Percentiles rank a stretch among this genome's conserved stretches.
Evolutionary conservation across 1,140 invertebrate species (phyloP).

Genomic region (Tigriopus japonicus): DNA sequence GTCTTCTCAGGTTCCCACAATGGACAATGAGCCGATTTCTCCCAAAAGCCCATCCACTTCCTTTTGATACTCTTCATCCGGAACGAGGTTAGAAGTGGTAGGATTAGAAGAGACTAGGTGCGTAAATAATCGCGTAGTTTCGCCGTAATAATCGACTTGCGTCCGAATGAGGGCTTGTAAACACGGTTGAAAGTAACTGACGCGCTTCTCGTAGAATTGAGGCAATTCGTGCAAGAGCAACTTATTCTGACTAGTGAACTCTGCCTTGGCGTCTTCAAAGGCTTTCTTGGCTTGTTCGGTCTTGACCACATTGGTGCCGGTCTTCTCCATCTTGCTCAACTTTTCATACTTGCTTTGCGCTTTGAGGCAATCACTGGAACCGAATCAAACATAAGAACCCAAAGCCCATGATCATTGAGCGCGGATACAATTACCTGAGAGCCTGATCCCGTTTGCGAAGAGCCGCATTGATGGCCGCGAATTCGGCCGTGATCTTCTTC

Average conservation of each 20-base stretch:
- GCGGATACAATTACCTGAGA: not conserved
- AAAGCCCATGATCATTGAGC: no score
- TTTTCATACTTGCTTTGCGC: not conserved
- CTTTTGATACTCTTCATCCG: not conserved
- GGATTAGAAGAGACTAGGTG: constrained; percentile 20
- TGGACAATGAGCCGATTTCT: not conserved
- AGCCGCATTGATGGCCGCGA: constrained; percentile 16
- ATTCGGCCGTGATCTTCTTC: constrained; percentile 27
- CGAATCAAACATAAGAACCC: no score
- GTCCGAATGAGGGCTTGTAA: constrained; percentile 28
- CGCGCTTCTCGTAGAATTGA: constrained; percentile 25
- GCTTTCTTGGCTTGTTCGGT: constrained; percentile 25
- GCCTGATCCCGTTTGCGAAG: not conserved
- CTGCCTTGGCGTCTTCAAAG: constrained; percentile 25
- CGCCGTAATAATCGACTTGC: constrained; percentile 29
- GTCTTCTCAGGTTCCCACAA: not conserved
- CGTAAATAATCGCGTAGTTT: constrained; percentile 27
- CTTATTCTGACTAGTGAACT: constrained; percentile 26
- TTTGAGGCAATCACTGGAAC: not conserved
- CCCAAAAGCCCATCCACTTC: not conserved
- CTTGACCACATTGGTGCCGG: not conserved
- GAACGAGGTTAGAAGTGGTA: not conserved
- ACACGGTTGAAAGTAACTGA: constrained; percentile 27
- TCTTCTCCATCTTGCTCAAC: not conserved
- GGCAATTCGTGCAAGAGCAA: constrained; percentile 23